Evolutionary conservation across 2,113 vertebrate genomes (phyloP).

Genomic region (Syngnathoides biaculeatus): DNA sequence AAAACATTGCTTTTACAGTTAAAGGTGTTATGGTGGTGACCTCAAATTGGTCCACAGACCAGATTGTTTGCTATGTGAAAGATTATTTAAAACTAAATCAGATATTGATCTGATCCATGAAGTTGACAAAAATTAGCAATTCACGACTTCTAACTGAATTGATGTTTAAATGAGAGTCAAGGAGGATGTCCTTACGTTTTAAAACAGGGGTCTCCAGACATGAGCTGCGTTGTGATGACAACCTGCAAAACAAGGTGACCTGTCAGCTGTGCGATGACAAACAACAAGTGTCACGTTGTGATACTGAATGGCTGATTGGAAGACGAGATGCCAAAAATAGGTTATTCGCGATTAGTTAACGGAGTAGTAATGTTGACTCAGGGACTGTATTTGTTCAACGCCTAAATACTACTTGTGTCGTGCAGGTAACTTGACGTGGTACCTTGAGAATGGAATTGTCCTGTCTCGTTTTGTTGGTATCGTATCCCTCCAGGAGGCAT

Average conservation of each 20-base stretch:
- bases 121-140: not conserved
- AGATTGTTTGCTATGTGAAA: too few relatives aligned
- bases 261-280: not conserved
- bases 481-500: conserved; percentile 94
- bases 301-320: too few relatives aligned
- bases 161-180: not conserved
- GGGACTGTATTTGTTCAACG: too few relatives aligned
- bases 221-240: conserved; percentile 90
- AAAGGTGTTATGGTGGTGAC: too few relatives aligned
- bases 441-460: conserved; percentile 99
- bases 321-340: too few relatives aligned
- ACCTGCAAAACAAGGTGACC: conserved; percentile 72
- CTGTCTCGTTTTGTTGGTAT: conserved; percentile 95
- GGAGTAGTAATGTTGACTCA: too few relatives aligned
- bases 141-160: not conserved
- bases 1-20: not conserved
- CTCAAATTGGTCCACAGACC: too few relatives aligned
- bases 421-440: not conserved
- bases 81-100: too few relatives aligned
- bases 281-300: too few relatives aligned
- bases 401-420: too few relatives aligned
- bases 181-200: conserved; percentile 84
- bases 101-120: too few relatives aligned
- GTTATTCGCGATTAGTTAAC: too few relatives aligned
- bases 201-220: conserved; percentile 97